phyloP scores from a whole-genome alignment of 2,113 vertebrate genomes.

The Pagrus major region DNA sequence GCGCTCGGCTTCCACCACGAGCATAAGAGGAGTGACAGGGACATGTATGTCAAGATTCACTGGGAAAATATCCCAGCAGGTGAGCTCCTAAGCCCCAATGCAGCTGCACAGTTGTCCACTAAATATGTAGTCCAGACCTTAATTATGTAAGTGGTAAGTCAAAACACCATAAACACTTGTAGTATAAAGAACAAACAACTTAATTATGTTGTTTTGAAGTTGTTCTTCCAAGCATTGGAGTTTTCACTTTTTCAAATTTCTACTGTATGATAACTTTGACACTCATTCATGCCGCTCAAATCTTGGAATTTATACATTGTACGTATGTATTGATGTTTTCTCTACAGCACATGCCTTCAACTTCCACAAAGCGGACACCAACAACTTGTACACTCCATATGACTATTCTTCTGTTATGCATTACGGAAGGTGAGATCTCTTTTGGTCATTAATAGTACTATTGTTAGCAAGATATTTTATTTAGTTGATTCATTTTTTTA shows the following conservation, averaged over 20 bases:
- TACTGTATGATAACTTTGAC: background rate
- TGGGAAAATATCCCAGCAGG: conserved; percentile 52
- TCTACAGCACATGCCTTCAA: conserved; percentile 13
- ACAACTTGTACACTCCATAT: conserved; percentile 59
- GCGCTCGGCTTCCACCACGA: conserved; percentile 71
- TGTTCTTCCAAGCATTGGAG: too few relatives aligned
- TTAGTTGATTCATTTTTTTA: background rate
- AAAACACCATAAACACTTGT: background rate
- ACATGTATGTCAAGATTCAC: conserved; percentile 67
- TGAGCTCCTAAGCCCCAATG: background rate
- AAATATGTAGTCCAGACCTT: background rate
- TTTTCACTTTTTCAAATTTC: too few relatives aligned
- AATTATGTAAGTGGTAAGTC: background rate
- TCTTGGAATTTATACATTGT: background rate
- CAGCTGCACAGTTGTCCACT: background rate
- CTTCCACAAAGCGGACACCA: conserved; percentile 54
- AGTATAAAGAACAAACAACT: background rate
- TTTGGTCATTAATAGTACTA: background rate
- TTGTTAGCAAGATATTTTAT: background rate
- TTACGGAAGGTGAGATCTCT: conserved; percentile 50
- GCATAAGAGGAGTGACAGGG: conserved; percentile 70
- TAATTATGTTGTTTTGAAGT: too few relatives aligned
- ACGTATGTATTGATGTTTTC: background rate
- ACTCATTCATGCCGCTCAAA: too few relatives aligned
- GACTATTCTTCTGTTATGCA: conserved; percentile 75